Percentiles rank a stretch among this genome's conserved stretches.
Conservation (phyloP, 2,888 invertebrate species). For the Bimastos eiseni region DNA sequence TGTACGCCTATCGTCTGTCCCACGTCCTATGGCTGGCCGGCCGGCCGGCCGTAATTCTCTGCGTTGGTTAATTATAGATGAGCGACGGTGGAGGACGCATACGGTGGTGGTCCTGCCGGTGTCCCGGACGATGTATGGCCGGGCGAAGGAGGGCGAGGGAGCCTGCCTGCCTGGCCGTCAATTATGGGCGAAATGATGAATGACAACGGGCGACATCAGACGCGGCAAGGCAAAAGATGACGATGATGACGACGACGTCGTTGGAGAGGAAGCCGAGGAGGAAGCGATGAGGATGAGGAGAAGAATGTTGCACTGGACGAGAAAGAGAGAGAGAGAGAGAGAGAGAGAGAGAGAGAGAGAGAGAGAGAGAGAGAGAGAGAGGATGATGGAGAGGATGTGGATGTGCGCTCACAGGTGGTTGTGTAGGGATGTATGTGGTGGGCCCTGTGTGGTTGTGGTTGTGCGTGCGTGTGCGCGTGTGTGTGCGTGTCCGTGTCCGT, state of each 20-base stretch:
- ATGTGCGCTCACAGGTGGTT: background rate
- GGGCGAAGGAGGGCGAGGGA: background rate
- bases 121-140: background rate
- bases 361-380: background rate
- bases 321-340: background rate
- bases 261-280: background rate
- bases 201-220: background rate
- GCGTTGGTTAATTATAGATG: conserved; percentile 20
- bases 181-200: conserved; percentile 25
- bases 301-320: background rate
- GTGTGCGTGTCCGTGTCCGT: background rate
- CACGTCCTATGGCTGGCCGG: background rate
- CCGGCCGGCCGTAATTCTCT: background rate
- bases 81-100: background rate
- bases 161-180: too few species aligned
- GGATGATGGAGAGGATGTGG: background rate
- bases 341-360: background rate
- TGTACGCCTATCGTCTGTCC: background rate
- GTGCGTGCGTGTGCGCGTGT: background rate
- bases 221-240: background rate
- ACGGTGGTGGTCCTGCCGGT: background rate
- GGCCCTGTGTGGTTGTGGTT: background rate
- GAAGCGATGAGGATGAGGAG: background rate
- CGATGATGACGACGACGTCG: background rate
- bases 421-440: background rate